Percentiles rank a stretch among this genome's conserved stretches.
These are phyloP conservation scores for Hypercompe scribonia DNA, from an alignment of 2,888 invertebrate genomes.

Conservation along the genomic window DNA sequence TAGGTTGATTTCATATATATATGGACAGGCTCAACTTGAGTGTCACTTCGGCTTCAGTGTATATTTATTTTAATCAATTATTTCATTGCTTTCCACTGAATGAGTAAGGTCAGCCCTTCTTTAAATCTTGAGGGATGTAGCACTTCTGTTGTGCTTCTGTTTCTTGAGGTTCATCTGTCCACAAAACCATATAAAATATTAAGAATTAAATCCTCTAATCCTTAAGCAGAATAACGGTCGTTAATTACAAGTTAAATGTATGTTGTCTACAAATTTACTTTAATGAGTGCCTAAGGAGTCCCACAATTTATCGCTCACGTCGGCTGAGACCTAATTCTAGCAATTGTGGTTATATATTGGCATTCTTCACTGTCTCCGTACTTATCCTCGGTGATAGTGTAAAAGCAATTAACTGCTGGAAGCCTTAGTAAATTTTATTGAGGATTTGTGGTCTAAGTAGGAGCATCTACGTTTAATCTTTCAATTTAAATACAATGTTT, in stretches of 20 bases:
- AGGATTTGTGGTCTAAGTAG: neutral
- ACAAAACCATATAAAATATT: neutral
- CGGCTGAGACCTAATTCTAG: conserved; percentile 39
- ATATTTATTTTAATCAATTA: too few species aligned
- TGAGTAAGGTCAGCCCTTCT: too few species aligned
- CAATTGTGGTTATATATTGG: conserved; percentile 37
- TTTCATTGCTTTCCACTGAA: too few species aligned
- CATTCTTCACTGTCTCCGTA: conserved; percentile 5
- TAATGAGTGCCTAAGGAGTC: conserved; percentile 73
- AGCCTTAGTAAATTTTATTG: neutral
- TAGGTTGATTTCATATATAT: too few species aligned
- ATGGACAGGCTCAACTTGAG: too few species aligned
- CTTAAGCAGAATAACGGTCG: conserved; percentile 63
- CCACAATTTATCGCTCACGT: conserved; percentile 74
- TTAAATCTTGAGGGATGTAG: too few species aligned
- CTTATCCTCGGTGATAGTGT: conserved; percentile 1
- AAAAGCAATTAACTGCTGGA: neutral
- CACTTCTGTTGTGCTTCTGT: too few species aligned
- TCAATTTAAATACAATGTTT: neutral
- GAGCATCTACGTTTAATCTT: too few species aligned
- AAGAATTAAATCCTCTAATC: conserved; percentile 12
- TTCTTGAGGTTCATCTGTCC: too few species aligned
- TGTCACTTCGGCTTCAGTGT: too few species aligned
- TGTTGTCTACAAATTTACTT: conserved; percentile 80
- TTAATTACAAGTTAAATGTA: conserved; percentile 80